Evolutionary conservation across 2,888 invertebrate species (phyloP).

Genomic region (Eumacrocentrus americanus): DNA sequence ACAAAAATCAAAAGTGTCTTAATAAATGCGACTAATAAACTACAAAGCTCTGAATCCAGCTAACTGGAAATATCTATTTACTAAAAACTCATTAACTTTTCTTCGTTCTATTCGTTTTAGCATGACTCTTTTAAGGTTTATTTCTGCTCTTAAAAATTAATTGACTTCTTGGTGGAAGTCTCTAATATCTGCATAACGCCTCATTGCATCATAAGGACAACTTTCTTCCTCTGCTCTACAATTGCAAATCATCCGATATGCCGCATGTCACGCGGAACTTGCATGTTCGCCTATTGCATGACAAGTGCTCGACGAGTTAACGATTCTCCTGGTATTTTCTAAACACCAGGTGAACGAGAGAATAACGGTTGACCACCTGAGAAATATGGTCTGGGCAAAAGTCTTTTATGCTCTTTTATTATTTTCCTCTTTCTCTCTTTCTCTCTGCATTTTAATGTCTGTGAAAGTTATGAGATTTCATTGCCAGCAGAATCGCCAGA

Average conservation of each 20-base stretch:
- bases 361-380: slow-evolving; percentile 18
- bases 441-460: neutral
- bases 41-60: slow-evolving; percentile 15
- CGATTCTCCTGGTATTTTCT: slow-evolving; percentile 7
- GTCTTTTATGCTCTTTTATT: neutral
- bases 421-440: neutral
- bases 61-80: neutral
- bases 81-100: neutral
- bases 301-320: slow-evolving; percentile 27
- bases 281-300: slow-evolving; percentile 32
- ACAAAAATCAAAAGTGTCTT: slow-evolving; percentile 44
- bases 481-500: slow-evolving; percentile 30
- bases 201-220: slow-evolving; percentile 31
- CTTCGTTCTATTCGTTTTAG: slow-evolving; percentile 24
- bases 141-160: neutral
- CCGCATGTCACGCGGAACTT: slow-evolving; percentile 32
- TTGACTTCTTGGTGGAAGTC: too few species aligned
- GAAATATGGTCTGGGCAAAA: neutral
- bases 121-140: slow-evolving; percentile 12
- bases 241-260: slow-evolving; percentile 18
- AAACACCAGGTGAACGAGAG: slow-evolving; percentile 8
- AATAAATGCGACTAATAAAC: slow-evolving; percentile 41
- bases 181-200: too few species aligned
- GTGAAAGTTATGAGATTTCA: neutral
- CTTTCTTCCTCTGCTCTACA: slow-evolving; percentile 39